Conservation (phyloP, 2,113 vertebrate genomes). For the Macroglossus sobrinus region DNA sequence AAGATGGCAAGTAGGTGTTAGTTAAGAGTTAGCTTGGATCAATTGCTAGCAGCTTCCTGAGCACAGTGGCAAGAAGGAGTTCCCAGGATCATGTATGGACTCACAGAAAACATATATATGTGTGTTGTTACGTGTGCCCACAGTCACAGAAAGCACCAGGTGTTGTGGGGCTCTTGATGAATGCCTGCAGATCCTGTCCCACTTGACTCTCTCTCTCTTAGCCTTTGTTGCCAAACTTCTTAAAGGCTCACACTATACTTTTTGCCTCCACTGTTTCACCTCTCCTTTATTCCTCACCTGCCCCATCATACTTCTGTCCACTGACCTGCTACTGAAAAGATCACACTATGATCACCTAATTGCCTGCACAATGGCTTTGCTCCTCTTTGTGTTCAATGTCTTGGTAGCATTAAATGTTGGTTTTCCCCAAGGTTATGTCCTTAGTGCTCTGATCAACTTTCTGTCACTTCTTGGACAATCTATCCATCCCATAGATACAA, state of each 20-base stretch:
- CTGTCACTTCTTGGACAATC: background rate
- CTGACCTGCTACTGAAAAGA: background rate
- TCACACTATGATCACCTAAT: background rate
- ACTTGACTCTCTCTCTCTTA: background rate
- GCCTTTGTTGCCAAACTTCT: background rate
- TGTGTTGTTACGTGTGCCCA: background rate
- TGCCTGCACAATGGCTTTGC: background rate
- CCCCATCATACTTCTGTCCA: background rate
- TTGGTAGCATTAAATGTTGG: background rate
- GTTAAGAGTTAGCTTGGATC: background rate
- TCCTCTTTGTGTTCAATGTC: background rate
- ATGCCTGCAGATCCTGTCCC: too few species aligned
- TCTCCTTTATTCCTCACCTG: background rate
- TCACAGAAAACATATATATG: background rate
- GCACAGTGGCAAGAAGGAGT: background rate
- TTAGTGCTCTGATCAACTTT: background rate
- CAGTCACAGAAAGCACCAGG: background rate
- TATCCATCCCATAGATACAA: background rate
- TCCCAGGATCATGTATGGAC: background rate
- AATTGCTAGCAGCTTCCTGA: background rate
- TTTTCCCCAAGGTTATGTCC: background rate
- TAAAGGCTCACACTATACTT: background rate
- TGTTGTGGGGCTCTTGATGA: background rate
- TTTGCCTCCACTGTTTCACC: background rate
- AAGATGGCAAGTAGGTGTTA: background rate